Conservation (phyloP, 2,888 invertebrate genomes). For the Schrankia costaestrigalis region DNA sequence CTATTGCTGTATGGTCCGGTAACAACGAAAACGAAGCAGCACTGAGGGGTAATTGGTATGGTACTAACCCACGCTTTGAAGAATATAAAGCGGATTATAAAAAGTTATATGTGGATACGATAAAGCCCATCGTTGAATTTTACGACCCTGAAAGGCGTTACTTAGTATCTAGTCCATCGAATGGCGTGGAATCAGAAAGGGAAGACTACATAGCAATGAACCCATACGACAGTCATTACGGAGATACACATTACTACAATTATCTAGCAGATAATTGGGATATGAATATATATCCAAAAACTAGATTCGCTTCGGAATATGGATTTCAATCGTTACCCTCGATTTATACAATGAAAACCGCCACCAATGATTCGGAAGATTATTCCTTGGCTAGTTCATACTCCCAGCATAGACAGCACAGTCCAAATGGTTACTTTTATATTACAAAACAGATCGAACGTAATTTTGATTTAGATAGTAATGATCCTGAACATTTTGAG, state of each 20-base stretch:
- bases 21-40: conserved; percentile 99
- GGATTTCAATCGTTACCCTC: conserved; percentile 96
- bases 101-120: conserved; percentile 89
- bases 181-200: conserved; percentile 86
- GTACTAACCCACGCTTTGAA: conserved; percentile 69
- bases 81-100: conserved; percentile 88
- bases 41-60: conserved; percentile 90
- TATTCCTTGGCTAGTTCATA: conserved; percentile 80
- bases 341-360: conserved; percentile 82
- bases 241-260: conserved; percentile 96
- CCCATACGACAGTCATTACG: conserved; percentile 90
- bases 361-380: conserved; percentile 74
- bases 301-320: conserved; percentile 97
- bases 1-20: conserved; percentile 94
- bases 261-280: conserved; percentile 92
- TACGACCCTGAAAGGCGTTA: conserved; percentile 85
- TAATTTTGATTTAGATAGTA: conserved; percentile 79
- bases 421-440: conserved; percentile 84
- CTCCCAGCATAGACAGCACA: conserved; percentile 92
- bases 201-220: conserved; percentile 89
- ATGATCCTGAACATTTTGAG: conserved; percentile 79
- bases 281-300: conserved; percentile 86
- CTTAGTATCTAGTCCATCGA: conserved; percentile 94
- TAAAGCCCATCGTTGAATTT: conserved; percentile 82
- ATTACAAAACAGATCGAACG: conserved; percentile 84